phyloP scores from a whole-genome alignment of 2,888 invertebrate species.

The Seladonia tumulorum region DNA sequence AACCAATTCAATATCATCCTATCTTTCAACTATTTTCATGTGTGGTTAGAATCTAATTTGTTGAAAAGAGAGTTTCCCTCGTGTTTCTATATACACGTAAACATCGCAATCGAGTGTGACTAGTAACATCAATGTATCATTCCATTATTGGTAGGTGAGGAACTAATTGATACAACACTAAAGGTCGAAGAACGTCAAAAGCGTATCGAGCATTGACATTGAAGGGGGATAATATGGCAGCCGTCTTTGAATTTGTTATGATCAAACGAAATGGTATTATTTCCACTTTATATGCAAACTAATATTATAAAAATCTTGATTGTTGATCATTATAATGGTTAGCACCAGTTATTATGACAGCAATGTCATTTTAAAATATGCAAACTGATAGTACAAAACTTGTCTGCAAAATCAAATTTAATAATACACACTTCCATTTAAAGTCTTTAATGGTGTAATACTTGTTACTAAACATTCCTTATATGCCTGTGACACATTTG shows the following conservation, averaged over 20 bases:
- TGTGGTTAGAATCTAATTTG: conserved; percentile 24
- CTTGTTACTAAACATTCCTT: not conserved
- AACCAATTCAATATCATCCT: conserved; percentile 13
- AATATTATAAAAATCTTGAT: not conserved
- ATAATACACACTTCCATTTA: not conserved
- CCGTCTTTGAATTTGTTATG: conserved; percentile 44
- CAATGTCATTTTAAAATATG: not conserved
- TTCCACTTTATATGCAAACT: not conserved
- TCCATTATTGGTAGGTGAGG: conserved; percentile 6
- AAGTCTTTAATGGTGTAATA: not conserved
- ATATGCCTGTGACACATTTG: not conserved
- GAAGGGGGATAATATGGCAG: conserved; percentile 28
- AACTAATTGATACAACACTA: conserved; percentile 15
- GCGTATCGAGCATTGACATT: conserved; percentile 49
- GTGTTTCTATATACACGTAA: not conserved
- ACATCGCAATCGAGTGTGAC: conserved; percentile 2
- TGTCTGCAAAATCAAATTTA: not conserved
- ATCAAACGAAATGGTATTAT: conserved; percentile 26
- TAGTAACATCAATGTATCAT: conserved; percentile 11
- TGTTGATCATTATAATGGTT: not conserved
- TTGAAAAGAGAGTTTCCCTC: not conserved
- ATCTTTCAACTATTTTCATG: conserved; percentile 26
- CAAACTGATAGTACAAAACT: not conserved
- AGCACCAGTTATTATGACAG: not conserved
- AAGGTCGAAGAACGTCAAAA: conserved; percentile 44